phyloP scores from a whole-genome alignment of 2,888 invertebrate species.

The Atherix ibis region DNA sequence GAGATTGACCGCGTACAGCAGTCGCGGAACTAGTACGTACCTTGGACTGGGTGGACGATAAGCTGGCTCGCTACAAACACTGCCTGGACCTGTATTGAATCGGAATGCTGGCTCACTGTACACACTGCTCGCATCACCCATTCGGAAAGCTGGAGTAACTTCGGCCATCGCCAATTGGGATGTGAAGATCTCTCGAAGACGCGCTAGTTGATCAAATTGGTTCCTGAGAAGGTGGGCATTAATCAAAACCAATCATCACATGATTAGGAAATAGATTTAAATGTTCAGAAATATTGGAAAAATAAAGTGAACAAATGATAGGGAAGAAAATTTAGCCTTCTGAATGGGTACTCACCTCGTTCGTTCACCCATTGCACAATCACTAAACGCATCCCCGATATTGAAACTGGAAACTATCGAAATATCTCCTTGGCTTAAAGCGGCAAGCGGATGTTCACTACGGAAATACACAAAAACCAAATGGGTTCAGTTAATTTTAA shows the following conservation, averaged over 20 bases:
- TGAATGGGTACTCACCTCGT: conserved; percentile 22
- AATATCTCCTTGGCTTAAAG: conserved; percentile 80
- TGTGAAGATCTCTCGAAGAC: conserved; percentile 65
- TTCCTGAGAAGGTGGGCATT: conserved; percentile 22
- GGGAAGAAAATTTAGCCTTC: not conserved
- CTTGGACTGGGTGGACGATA: conserved; percentile 41
- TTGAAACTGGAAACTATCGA: conserved; percentile 77
- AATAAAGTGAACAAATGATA: not conserved
- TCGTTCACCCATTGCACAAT: conserved; percentile 30
- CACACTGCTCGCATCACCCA: conserved; percentile 30
- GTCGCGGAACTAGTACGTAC: too few species aligned
- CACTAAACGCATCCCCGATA: conserved; percentile 33
- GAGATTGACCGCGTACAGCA: too few species aligned
- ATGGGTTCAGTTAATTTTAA: not conserved
- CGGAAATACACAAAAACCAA: not conserved
- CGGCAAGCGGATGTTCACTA: conserved; percentile 72
- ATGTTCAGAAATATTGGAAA: not conserved
- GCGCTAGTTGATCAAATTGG: conserved; percentile 65
- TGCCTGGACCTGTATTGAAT: conserved; percentile 45
- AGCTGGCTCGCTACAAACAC: conserved; percentile 75
- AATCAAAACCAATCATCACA: too few species aligned
- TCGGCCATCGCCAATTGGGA: conserved; percentile 62
- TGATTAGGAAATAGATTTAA: too few species aligned
- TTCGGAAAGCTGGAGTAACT: conserved; percentile 45
- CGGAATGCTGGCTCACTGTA: conserved; percentile 33